Conservation (phyloP, 2,888 invertebrate species). For the Pristionchus fissidentatus region DNA sequence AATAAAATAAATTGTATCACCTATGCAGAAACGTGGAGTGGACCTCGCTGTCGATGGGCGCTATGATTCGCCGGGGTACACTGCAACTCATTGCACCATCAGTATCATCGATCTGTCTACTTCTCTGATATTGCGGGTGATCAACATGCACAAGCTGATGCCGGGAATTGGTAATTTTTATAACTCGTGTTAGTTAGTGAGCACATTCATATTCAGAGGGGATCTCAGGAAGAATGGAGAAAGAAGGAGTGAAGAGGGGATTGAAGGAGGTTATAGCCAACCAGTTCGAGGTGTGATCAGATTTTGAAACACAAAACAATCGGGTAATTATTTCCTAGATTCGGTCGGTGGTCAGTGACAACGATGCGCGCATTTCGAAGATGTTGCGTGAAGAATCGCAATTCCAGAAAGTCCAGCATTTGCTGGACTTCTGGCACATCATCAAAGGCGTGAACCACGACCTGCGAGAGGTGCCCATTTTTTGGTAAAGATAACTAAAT, state of each 20-base stretch:
- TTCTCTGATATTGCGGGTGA: too few species aligned
- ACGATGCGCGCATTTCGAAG: neutral
- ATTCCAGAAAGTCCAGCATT: neutral
- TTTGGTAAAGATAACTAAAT: neutral
- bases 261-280: neutral
- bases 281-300: neutral
- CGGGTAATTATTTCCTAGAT: neutral
- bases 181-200: too few species aligned
- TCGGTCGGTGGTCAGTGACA: neutral
- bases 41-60: too few species aligned
- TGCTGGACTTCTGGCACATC: neutral
- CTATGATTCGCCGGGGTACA: too few species aligned
- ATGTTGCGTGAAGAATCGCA: neutral
- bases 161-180: too few species aligned
- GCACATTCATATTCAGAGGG: neutral
- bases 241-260: neutral
- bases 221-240: neutral
- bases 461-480: neutral
- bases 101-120: too few species aligned
- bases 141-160: too few species aligned
- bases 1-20: too few species aligned
- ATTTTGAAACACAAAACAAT: neutral
- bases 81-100: too few species aligned
- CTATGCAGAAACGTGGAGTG: too few species aligned
- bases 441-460: neutral